Conservation (phyloP, 2,888 invertebrate genomes). For the Drosophila neutralis region DNA sequence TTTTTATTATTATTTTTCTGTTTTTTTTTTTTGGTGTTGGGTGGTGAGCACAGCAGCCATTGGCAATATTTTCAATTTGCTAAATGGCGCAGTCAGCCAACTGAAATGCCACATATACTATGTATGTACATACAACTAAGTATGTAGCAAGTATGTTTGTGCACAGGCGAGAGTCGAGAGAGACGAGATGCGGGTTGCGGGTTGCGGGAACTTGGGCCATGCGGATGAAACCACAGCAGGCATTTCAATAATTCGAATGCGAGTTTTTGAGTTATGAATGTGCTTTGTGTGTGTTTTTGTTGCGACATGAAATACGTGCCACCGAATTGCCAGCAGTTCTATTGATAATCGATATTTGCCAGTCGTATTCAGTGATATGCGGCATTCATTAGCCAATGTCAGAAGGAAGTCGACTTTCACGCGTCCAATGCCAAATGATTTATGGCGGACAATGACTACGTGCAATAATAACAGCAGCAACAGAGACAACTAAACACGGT, state of each 20-base stretch:
- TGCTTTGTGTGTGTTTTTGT: not conserved
- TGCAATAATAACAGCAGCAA: constrained; percentile 28
- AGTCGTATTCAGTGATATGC: constrained; percentile 31
- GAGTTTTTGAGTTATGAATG: constrained; percentile 64
- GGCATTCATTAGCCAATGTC: constrained; percentile 53
- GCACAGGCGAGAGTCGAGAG: constrained; percentile 14
- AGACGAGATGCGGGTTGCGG: not conserved
- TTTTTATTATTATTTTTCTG: constrained; percentile 5
- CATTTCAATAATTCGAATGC: constrained; percentile 79
- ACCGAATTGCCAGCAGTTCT: constrained; percentile 13
- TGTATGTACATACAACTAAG: constrained; percentile 24
- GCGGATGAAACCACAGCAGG: constrained; percentile 72
- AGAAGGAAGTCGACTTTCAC: constrained; percentile 60
- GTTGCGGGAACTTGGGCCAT: constrained; percentile 37
- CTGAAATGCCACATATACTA: constrained; percentile 60
- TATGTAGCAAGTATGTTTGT: constrained; percentile 26
- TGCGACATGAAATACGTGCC: constrained; percentile 50
- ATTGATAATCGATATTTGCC: constrained; percentile 59
- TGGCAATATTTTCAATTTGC: constrained; percentile 76
- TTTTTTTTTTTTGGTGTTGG: not conserved
- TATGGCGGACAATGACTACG: constrained; percentile 57
- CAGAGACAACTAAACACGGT: not conserved
- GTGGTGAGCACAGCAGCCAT: constrained; percentile 37
- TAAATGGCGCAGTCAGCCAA: constrained; percentile 77
- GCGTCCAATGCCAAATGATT: constrained; percentile 68